Percentiles rank a stretch among this genome's conserved stretches.
These are phyloP conservation scores for Aulostomus chinensis DNA, from an alignment of 2,797 vertebrate genomes.

Conservation along the genomic window DNA sequence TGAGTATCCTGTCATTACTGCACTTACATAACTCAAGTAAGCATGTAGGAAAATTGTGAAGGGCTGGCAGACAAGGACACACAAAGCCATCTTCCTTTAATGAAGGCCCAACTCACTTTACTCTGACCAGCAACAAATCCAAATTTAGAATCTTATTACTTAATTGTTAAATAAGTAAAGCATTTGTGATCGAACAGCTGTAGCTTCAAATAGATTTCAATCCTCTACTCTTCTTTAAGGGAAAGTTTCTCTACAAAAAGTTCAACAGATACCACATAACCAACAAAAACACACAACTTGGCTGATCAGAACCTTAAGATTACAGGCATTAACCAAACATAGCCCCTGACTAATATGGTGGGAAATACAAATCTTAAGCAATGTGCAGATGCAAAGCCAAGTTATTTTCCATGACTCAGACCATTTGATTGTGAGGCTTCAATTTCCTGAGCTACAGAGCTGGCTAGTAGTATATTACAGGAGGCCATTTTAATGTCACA, in stretches of 20 bases:
- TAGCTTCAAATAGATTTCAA: constrained; percentile 56
- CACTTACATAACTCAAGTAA: constrained; percentile 5
- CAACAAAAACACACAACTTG: constrained; percentile 2
- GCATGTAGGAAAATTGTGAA: background rate
- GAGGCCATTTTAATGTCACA: no score
- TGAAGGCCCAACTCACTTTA: background rate
- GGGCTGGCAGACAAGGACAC: background rate
- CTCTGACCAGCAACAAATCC: constrained; percentile 12
- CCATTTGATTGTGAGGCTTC: no score
- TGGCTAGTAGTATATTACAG: no score
- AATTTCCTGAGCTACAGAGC: no score
- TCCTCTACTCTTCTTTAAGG: constrained; percentile 18
- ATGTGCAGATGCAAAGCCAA: constrained; percentile 1
- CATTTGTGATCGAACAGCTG: constrained; percentile 58
- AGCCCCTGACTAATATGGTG: constrained; percentile 3
- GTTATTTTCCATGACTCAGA: no score
- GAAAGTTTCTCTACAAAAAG: constrained; percentile 1
- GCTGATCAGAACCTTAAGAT: no score
- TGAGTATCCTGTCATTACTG: background rate
- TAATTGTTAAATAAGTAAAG: constrained; percentile 51
- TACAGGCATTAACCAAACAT: no score
- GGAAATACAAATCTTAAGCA: background rate
- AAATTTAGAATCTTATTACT: constrained; percentile 47
- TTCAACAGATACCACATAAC: background rate
- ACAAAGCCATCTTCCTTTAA: no score